Evolutionary conservation across 2,888 invertebrate species (phyloP), one percentile per base, ranked within the genome.

Genomic region (Apamea monoglypha): DNA sequence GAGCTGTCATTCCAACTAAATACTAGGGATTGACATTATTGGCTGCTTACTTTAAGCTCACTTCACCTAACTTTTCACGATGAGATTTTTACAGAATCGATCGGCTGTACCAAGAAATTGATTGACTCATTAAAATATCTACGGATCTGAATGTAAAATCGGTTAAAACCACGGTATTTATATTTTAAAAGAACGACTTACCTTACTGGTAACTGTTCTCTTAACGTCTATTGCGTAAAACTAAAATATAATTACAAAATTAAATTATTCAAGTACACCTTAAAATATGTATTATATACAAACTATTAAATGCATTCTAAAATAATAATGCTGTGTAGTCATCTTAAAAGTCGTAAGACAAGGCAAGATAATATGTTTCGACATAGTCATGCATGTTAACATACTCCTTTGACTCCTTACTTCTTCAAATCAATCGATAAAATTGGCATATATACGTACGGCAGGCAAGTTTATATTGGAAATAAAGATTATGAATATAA

Each of bases 311-410:
- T 92, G 91, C 91, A 88, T 86, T 88, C 74, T 81, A 88, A 86
- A 84, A 85, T 84, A 87, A 87, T 84, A 91, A 89, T 87, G 89
- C 90, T 90, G 91, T 90, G 87, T 82, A 78, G 81, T 80, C 12
- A 61, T 87, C 68, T 77, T 81, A 76, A 64, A 66, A 79, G 76
- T 71, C 81, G 59, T 86, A 70, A 84, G 82, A 78, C 80, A 90
- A 80, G 94, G 94, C 94, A 95, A 94, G 94, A 91, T 87, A 87
- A 86, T 81, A 77, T 81, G 36, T 83, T 88, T 88, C 91, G 91
- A 93, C 91, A 93, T 92, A 91, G 78, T 78, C 79, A 66, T 71
- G 79, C 63, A 72, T 66, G 47, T 71, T 56, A 59, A n/a, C 50
- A 69, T 50, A 74, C 47, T 78, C 29, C 36, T 47, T 47, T 16